phyloP scores from a whole-genome alignment of 1,140 invertebrate species.

The Drosophila saltans region DNA sequence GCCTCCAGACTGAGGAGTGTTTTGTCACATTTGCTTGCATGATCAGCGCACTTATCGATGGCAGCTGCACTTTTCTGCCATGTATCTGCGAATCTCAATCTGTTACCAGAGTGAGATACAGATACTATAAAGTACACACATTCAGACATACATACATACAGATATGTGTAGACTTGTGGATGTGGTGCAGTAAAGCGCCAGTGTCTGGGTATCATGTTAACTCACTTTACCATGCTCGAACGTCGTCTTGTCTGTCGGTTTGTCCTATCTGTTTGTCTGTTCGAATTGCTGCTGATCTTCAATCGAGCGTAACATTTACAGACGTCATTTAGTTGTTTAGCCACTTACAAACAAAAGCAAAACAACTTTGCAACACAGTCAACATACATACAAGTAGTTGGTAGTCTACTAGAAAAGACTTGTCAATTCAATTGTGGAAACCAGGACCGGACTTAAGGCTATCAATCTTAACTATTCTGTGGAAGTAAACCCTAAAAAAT shows the following conservation, averaged over 20 bases:
- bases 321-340: constrained; percentile 63
- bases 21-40: constrained; percentile 61
- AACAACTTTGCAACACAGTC: constrained; percentile 34
- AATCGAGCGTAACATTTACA: constrained; percentile 65
- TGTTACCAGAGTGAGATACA: constrained; percentile 10
- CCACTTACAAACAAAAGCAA: constrained; percentile 39
- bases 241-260: constrained; percentile 1
- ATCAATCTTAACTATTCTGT: too few species aligned
- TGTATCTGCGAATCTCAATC: constrained; percentile 45
- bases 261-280: constrained; percentile 29
- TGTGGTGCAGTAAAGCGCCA: constrained; percentile 30
- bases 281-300: constrained; percentile 48
- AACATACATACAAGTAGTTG: neutral
- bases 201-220: constrained; percentile 47
- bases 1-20: constrained; percentile 13
- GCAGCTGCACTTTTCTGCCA: constrained; percentile 42
- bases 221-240: constrained; percentile 28
- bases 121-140: neutral
- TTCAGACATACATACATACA: neutral
- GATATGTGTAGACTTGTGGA: constrained; percentile 11
- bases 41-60: constrained; percentile 51
- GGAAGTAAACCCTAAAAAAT: too few species aligned
- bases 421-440: neutral
- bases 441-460: neutral
- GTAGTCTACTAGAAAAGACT: neutral